A percentile compares a stretch with the other conserved stretches of the same genome.
Conservation (phyloP, 1,140 invertebrate species). For the Nephila pilipes region DNA sequence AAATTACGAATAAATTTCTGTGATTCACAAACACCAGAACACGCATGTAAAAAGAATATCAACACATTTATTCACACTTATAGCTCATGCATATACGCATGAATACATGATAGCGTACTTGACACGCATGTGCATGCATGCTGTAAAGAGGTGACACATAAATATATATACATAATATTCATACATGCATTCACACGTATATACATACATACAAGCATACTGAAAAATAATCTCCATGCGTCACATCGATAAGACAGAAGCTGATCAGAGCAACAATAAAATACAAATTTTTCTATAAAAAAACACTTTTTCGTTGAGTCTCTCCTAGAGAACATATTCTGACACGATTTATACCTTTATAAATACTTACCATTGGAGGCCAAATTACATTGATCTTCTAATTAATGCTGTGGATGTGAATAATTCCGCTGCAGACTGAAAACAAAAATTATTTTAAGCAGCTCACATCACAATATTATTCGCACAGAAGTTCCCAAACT, state of each 20-base stretch:
- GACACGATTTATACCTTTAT: constrained; percentile 39
- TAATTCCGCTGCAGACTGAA: constrained; percentile 51
- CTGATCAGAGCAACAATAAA: neutral
- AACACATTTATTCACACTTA: neutral
- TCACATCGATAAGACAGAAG: constrained; percentile 40
- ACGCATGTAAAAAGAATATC: neutral
- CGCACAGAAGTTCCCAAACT: neutral
- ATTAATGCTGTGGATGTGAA: neutral
- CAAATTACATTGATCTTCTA: constrained; percentile 24
- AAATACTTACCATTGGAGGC: constrained; percentile 52
- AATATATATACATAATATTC: neutral
- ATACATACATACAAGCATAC: constrained; percentile 57
- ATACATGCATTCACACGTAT: constrained; percentile 45
- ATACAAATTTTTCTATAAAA: neutral
- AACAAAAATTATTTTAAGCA: constrained; percentile 61
- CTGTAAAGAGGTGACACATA: neutral
- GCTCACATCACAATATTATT: neutral
- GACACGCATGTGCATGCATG: constrained; percentile 40
- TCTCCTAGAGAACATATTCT: neutral
- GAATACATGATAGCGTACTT: constrained; percentile 1
- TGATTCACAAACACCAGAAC: neutral
- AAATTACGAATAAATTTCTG: neutral
- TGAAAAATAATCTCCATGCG: constrained; percentile 36
- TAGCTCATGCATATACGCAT: constrained; percentile 26
- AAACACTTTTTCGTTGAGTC: neutral